Evolutionary conservation across 2,888 invertebrate species (phyloP).

Genomic region (Drosophila niveifrons): DNA sequence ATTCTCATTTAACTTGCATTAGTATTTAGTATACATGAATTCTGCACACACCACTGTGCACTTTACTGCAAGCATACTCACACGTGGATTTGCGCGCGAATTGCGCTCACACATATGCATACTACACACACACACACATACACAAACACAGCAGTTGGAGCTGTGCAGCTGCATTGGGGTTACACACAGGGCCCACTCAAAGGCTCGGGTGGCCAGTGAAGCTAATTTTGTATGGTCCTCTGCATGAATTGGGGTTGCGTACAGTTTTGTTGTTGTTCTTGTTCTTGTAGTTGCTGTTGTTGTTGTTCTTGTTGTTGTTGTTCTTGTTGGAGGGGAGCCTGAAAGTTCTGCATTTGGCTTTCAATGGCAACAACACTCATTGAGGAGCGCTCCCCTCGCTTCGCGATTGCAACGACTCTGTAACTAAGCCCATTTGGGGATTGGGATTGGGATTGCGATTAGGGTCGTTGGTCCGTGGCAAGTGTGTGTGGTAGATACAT

Average conservation of each 20-base stretch:
- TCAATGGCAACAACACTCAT: slow-evolving; percentile 55
- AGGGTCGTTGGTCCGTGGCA: slow-evolving; percentile 52
- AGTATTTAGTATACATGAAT: not conserved
- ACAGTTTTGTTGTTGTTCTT: slow-evolving; percentile 16
- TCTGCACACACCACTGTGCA: slow-evolving; percentile 44
- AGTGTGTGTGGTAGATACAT: slow-evolving; percentile 46
- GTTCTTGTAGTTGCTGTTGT: too few species aligned
- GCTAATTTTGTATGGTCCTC: slow-evolving; percentile 70
- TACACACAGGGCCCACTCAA: slow-evolving; percentile 60
- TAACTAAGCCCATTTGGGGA: slow-evolving; percentile 22
- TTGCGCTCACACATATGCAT: slow-evolving; percentile 21
- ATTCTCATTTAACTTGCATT: not conserved
- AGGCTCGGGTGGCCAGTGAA: slow-evolving; percentile 67
- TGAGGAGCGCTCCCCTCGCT: slow-evolving; percentile 19
- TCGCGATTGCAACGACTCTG: not conserved
- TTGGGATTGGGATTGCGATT: slow-evolving; percentile 42
- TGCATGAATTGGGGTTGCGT: slow-evolving; percentile 63
- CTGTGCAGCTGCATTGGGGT: slow-evolving; percentile 61
- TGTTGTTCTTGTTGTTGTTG: too few species aligned
- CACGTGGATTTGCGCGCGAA: slow-evolving; percentile 57
- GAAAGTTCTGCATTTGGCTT: slow-evolving; percentile 44
- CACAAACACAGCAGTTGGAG: slow-evolving; percentile 24
- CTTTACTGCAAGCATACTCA: slow-evolving; percentile 32
- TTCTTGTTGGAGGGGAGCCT: slow-evolving; percentile 9
- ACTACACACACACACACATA: slow-evolving; percentile 2